phyloP scores from a whole-genome alignment of 2,113 vertebrate species.

The sheep (Ovis aries) region ARS-UI_Ramb_v3.0 NC_056055.1:125379501-125380000 shows the following conservation, averaged over 20 bases:
- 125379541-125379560: background rate
- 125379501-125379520: no score
- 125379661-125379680: constrained; percentile 43
- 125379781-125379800: constrained; percentile 24
- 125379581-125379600: background rate
- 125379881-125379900: constrained; percentile 42
- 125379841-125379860: constrained; percentile 26
- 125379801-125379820: background rate
- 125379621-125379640: constrained; percentile 33
- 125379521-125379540: background rate
- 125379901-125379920: constrained; percentile 31
- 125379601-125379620: background rate
- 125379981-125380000: background rate
- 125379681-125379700: constrained; percentile 10
- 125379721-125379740: constrained; percentile 20
- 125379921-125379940: constrained; percentile 38
- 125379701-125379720: constrained; percentile 34
- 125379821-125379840: constrained; percentile 20
- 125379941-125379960: background rate
- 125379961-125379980: background rate
- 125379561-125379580: background rate
- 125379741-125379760: background rate
- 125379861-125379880: constrained; percentile 27
- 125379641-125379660: background rate
- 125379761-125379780: background rate